These are phyloP conservation scores for Xiphorhynchus erythropygius DNA, from an alignment of 2,797 vertebrate species.

Conservation along the genomic window DNA sequence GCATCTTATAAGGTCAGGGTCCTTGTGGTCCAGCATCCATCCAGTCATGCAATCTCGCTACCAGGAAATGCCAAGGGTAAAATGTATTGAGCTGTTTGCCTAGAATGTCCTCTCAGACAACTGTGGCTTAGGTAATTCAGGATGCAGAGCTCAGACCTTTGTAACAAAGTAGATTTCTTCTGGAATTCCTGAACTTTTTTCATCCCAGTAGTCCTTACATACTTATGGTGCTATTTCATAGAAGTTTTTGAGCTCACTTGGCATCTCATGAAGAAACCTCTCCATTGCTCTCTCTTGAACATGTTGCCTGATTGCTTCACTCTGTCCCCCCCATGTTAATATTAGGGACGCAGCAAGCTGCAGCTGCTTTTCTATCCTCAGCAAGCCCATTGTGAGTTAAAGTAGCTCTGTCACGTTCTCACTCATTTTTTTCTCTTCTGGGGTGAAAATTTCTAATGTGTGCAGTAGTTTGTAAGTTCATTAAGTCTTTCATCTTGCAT, in stretches of 20 bases:
- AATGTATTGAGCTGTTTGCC: background rate
- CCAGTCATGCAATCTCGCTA: background rate
- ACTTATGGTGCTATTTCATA: background rate
- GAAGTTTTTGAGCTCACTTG: background rate
- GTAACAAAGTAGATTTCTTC: background rate
- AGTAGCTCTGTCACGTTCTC: background rate
- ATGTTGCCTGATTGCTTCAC: background rate
- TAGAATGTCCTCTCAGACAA: background rate
- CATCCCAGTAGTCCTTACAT: background rate
- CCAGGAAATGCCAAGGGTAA: background rate
- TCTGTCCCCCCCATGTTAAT: accelerated
- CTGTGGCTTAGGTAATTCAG: background rate
- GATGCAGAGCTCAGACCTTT: background rate
- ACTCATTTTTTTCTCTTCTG: background rate
- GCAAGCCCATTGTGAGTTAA: background rate
- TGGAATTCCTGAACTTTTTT: background rate
- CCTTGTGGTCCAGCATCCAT: background rate
- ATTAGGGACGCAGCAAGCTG: background rate
- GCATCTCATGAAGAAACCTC: background rate
- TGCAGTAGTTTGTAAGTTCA: background rate
- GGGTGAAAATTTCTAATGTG: background rate
- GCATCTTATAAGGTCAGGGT: background rate
- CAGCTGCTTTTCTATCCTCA: background rate
- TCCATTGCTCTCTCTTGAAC: background rate
- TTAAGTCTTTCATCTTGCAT: background rate